phyloP scores from a whole-genome alignment of 1,140 invertebrate species.

The Heliothis virescens region DNA sequence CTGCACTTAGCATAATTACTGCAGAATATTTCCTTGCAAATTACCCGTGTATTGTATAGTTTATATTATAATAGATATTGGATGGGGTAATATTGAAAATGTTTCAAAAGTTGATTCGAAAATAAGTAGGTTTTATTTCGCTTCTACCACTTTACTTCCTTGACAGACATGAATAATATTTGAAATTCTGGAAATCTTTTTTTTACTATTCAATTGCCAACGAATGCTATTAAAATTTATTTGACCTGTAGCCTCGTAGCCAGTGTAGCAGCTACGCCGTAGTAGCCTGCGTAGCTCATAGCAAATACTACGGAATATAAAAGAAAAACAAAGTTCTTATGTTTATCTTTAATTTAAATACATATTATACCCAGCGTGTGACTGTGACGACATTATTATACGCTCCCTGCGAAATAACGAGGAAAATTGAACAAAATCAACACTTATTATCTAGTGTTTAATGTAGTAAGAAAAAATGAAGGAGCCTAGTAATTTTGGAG shows the following conservation, averaged over 20 bases:
- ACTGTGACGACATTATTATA: conserved; percentile 22
- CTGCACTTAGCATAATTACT: conserved; percentile 58
- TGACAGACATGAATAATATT: no score
- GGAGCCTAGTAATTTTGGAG: not conserved
- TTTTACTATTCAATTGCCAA: no score
- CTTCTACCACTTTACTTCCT: no score
- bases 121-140: no score
- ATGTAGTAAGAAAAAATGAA: conserved; percentile 51
- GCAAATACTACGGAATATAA: conserved; percentile 9
- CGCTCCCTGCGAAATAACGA: conserved; percentile 46
- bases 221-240: not conserved
- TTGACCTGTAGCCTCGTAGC: not conserved
- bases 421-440: conserved; percentile 51
- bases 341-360: conserved; percentile 49
- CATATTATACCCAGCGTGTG: conserved; percentile 22
- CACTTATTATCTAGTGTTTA: conserved; percentile 53
- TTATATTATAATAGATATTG: not conserved
- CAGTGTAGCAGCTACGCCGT: not conserved
- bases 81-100: no score
- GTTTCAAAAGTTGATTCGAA: no score
- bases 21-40: conserved; percentile 29
- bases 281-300: conserved; percentile 1
- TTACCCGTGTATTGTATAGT: conserved; percentile 21
- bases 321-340: conserved; percentile 20
- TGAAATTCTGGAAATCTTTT: no score